These are phyloP conservation scores for Spongia lamella DNA, from an alignment of 37 sponge, comb jelly and placozoan genomes.

Conservation along the genomic window DNA sequence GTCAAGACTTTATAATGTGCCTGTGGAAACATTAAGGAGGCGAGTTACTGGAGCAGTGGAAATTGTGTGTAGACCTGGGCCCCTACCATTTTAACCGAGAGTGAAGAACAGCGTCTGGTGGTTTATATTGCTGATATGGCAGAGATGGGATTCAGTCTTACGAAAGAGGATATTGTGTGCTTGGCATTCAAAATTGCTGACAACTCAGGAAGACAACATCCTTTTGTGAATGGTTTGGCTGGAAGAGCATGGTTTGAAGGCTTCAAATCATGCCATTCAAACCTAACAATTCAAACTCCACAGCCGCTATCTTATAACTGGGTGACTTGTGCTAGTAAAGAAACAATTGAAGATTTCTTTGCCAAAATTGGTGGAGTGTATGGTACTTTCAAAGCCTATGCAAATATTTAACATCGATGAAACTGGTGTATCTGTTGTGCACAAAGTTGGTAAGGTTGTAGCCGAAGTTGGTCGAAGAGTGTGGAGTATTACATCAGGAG, in stretches of 20 bases:
- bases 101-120: constrained; percentile 34
- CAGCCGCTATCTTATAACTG: constrained; percentile 54
- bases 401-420: constrained; percentile 56
- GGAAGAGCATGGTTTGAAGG: constrained; percentile 60
- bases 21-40: too few species aligned
- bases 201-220: constrained; percentile 19
- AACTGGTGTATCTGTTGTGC: constrained; percentile 31
- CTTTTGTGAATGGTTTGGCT: constrained; percentile 40
- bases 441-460: constrained; percentile 48
- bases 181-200: constrained; percentile 42
- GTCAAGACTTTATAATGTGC: constrained; percentile 1
- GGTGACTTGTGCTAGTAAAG: constrained; percentile 33
- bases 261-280: constrained; percentile 21
- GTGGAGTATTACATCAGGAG: too few species aligned
- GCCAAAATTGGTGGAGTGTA: constrained; percentile 47
- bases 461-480: constrained; percentile 28
- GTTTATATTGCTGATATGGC: constrained; percentile 45
- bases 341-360: constrained; percentile 43
- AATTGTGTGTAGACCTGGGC: constrained; percentile 42
- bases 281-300: constrained; percentile 28
- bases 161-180: constrained; percentile 42
- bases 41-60: constrained; percentile 41
- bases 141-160: constrained; percentile 51
- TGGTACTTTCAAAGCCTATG: constrained; percentile 58
- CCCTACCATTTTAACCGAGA: constrained; percentile 41